A percentile compares a stretch with the other conserved stretches of the same genome.
Conservation (phyloP, 2,113 vertebrate species). For the Mesocricetus auratus region DNA sequence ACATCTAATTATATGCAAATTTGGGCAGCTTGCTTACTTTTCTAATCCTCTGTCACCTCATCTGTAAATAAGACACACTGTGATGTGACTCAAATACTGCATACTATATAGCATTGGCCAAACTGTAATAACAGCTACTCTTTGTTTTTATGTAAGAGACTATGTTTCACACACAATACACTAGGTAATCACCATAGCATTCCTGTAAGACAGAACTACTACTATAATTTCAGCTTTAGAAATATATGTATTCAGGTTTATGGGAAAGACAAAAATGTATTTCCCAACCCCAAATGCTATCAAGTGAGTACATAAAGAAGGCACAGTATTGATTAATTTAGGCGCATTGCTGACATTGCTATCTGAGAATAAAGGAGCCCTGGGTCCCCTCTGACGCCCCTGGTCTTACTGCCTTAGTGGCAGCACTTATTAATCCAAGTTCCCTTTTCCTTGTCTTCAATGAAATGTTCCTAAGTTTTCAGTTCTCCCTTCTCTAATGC, state of each 20-base stretch:
- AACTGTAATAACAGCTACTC: neutral
- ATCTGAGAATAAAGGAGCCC: neutral
- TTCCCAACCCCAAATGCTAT: neutral
- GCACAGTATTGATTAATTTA: neutral
- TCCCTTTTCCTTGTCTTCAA: neutral
- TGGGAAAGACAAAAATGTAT: neutral
- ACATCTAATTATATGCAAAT: neutral
- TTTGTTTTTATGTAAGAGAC: neutral
- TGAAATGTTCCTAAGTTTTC: neutral
- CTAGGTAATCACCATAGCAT: neutral
- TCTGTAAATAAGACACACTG: neutral
- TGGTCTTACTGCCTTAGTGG: neutral
- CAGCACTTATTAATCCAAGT: neutral
- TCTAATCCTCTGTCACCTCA: neutral
- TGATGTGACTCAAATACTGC: neutral
- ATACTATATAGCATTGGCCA: neutral
- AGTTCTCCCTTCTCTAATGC: neutral
- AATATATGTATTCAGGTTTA: neutral
- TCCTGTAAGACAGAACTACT: neutral
- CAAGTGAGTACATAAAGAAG: neutral
- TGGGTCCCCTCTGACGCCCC: neutral
- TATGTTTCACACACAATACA: neutral
- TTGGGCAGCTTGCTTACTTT: neutral
- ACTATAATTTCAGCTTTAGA: neutral
- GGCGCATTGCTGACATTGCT: neutral